These are phyloP conservation scores for Naso thynnoides DNA, from an alignment of 2,797 vertebrate genomes.

Conservation along the genomic window DNA sequence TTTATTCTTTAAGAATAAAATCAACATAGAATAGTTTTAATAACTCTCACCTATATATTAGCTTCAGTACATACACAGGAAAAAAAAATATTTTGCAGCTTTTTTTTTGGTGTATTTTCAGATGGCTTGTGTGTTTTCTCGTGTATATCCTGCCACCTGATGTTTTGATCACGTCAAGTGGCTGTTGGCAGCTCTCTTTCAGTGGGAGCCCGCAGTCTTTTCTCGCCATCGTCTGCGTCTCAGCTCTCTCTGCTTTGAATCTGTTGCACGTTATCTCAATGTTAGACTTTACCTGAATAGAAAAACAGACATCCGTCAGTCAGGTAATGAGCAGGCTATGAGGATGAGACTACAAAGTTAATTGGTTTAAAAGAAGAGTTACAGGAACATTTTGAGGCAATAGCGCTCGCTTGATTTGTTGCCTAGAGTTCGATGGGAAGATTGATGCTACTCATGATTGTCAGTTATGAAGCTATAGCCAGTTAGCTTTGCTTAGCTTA, in stretches of 20 bases:
- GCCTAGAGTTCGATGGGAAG: background rate
- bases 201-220: slow-evolving; percentile 49
- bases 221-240: slow-evolving; percentile 45
- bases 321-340: no score
- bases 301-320: slow-evolving; percentile 35
- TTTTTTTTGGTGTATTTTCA: slow-evolving; percentile 71
- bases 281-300: slow-evolving; percentile 76
- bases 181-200: slow-evolving; percentile 50
- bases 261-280: slow-evolving; percentile 6
- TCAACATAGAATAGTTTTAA: slow-evolving; percentile 80
- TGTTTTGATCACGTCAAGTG: slow-evolving; percentile 59
- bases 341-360: background rate
- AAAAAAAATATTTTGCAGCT: slow-evolving; percentile 80
- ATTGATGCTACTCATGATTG: background rate
- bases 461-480: background rate
- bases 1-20: slow-evolving; percentile 89
- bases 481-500: background rate
- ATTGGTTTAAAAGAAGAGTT: background rate
- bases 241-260: slow-evolving; percentile 29
- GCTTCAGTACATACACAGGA: slow-evolving; percentile 84
- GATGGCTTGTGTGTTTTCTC: slow-evolving; percentile 63
- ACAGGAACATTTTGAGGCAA: background rate
- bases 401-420: background rate
- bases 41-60: slow-evolving; percentile 82
- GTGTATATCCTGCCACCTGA: slow-evolving; percentile 45